These are phyloP conservation scores for Polyommatus iphigenia DNA, from an alignment of 2,888 invertebrate species.

Conservation along the genomic window DNA sequence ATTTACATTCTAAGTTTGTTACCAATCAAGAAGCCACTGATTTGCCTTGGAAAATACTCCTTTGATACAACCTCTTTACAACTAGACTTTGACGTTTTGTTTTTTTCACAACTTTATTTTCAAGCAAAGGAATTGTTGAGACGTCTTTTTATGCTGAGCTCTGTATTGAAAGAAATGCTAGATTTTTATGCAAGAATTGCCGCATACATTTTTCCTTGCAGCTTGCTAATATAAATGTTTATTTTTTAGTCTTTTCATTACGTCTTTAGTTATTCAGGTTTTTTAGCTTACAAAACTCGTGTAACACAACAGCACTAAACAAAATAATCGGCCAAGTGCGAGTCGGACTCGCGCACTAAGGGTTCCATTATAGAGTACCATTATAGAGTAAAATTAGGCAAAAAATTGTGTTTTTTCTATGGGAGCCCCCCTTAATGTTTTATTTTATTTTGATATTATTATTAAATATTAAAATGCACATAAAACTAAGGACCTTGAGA, in stretches of 20 bases:
- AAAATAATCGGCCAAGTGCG: no score
- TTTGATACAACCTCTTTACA: conserved; percentile 15
- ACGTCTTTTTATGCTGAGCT: not conserved
- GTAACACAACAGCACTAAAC: no score
- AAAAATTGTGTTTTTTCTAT: no score
- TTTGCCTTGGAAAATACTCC: conserved; percentile 11
- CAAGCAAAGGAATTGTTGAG: conserved; percentile 18
- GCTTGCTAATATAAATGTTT: not conserved
- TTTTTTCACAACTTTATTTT: not conserved
- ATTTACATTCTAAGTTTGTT: conserved; percentile 25
- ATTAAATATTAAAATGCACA: no score
- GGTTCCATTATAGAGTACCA: no score
- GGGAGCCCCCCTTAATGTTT: no score
- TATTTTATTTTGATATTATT: no score
- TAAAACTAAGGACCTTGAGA: no score
- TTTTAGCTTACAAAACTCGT: no score
- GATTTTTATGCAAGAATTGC: not conserved
- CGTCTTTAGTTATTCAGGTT: not conserved
- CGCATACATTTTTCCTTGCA: not conserved
- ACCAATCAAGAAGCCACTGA: conserved; percentile 19
- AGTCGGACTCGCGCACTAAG: no score
- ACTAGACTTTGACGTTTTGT: conserved; percentile 18
- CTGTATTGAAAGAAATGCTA: not conserved
- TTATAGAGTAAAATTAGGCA: no score
- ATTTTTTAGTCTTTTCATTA: not conserved